Evolutionary conservation across 1,140 invertebrate species (phyloP).

Genomic region (Drosophila busckii): DNA sequence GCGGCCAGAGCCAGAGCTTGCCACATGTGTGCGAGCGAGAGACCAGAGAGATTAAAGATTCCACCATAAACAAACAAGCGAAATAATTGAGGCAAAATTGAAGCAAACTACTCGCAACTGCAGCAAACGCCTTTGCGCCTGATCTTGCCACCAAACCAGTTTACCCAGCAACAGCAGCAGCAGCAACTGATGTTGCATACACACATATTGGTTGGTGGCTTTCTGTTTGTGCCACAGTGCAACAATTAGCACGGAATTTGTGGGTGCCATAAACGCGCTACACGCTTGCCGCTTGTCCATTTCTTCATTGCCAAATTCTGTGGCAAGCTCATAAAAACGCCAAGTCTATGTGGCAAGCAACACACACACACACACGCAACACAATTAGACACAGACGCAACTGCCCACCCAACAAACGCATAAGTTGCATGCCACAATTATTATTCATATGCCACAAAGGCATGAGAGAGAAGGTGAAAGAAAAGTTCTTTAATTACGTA

Average conservation of each 20-base stretch:
- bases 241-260: constrained; percentile 76
- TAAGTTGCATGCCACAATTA: too few relatives aligned
- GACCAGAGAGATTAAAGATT: constrained; percentile 78
- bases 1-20: constrained; percentile 49
- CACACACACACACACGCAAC: too few relatives aligned
- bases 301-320: constrained; percentile 45
- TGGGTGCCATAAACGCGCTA: constrained; percentile 73
- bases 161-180: not conserved
- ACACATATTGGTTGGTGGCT: too few relatives aligned
- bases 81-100: constrained; percentile 78
- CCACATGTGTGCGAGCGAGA: too few relatives aligned
- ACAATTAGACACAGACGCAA: too few relatives aligned
- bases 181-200: constrained; percentile 23
- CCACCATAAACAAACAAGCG: constrained; percentile 77
- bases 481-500: constrained; percentile 45
- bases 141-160: too few relatives aligned
- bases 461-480: too few relatives aligned
- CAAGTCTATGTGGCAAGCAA: too few relatives aligned
- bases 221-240: too few relatives aligned
- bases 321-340: too few relatives aligned
- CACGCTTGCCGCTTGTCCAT: constrained; percentile 68
- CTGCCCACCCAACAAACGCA: too few relatives aligned
- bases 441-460: too few relatives aligned
- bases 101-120: constrained; percentile 62
- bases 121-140: constrained; percentile 14